Evolutionary conservation across 2,797 vertebrate species (phyloP).

Genomic region (Jordanella pulchra): DNA sequence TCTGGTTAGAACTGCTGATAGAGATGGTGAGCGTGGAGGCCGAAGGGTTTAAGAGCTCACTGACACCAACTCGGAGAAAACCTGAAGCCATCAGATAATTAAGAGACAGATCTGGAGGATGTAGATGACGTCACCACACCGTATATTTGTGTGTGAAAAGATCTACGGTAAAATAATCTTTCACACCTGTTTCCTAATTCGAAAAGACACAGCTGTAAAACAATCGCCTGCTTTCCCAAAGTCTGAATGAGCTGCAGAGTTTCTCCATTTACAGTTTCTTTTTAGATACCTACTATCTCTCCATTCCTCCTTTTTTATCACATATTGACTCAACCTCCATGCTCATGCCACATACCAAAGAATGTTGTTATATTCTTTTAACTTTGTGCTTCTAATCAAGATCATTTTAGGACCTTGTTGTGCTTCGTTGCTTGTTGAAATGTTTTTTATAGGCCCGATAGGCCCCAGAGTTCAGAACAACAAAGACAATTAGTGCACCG

Average conservation of each 20-base stretch:
- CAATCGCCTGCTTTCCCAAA: neutral
- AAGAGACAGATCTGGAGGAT: neutral
- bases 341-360: neutral
- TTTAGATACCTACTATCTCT: no score
- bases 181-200: no score
- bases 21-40: neutral
- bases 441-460: neutral
- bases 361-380: neutral
- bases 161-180: neutral
- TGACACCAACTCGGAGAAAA: conserved; percentile 12
- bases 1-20: conserved; percentile 1
- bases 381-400: neutral
- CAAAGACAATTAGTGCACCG: neutral
- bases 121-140: no score
- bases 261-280: no score
- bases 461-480: neutral
- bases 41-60: neutral
- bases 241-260: neutral
- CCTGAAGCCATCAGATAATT: neutral
- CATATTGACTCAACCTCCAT: neutral
- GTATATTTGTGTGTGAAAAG: neutral
- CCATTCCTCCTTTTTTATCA: neutral
- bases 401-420: neutral
- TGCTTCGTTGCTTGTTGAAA: neutral
- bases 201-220: neutral